A percentile compares a stretch with the other conserved stretches of the same genome.
These are phyloP conservation scores for Gymnobelideus leadbeateri DNA, from an alignment of 2,113 vertebrate species.

Conservation along the genomic window DNA sequence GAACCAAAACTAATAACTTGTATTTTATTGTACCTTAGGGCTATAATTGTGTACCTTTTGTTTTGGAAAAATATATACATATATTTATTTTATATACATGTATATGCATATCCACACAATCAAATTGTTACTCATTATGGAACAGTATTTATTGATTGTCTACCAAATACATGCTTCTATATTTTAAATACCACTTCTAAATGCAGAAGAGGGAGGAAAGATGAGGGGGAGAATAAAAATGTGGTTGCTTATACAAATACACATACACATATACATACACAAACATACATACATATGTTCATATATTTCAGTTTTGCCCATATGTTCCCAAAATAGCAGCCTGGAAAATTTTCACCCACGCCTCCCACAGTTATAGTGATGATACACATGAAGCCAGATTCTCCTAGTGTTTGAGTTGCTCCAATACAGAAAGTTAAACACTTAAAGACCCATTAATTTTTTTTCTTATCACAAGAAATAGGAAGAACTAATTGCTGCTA, in stretches of 20 bases:
- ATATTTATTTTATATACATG: background rate
- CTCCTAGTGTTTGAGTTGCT: slow-evolving; percentile 20
- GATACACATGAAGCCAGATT: slow-evolving; percentile 55
- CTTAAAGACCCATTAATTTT: background rate
- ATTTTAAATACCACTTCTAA: slow-evolving; percentile 76
- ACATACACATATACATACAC: slow-evolving; percentile 67
- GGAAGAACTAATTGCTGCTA: background rate
- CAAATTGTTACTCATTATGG: slow-evolving; percentile 61
- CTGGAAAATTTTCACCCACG: slow-evolving; percentile 62
- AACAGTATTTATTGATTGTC: slow-evolving; percentile 64
- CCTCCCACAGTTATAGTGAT: slow-evolving; percentile 41
- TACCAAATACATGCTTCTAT: slow-evolving; percentile 55
- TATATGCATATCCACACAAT: background rate
- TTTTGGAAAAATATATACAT: background rate
- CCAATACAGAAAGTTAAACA: background rate
- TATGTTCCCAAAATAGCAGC: slow-evolving; percentile 77
- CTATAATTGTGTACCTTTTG: background rate
- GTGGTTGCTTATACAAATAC: slow-evolving; percentile 75
- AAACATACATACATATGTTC: slow-evolving; percentile 79
- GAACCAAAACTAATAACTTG: background rate
- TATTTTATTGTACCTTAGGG: background rate
- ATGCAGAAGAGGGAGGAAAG: slow-evolving; percentile 45
- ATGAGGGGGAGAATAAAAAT: slow-evolving; percentile 69
- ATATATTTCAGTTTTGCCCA: slow-evolving; percentile 73
- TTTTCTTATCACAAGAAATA: background rate